Evolutionary conservation across 2,888 invertebrate species (phyloP).

Genomic region (Actias luna): DNA sequence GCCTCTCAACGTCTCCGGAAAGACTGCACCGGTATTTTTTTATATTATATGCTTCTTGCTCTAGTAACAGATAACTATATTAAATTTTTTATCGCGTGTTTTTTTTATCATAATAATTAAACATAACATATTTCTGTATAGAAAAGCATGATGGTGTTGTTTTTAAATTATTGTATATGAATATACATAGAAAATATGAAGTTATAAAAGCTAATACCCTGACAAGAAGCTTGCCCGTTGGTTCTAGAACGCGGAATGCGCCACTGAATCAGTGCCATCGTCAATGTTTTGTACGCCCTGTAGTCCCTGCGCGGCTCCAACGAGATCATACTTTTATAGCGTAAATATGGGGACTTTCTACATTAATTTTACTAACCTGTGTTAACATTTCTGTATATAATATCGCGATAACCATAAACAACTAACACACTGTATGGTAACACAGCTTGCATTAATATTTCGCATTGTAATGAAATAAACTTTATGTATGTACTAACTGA

Average conservation of each 20-base stretch:
- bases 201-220: conserved; percentile 35
- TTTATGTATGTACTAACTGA: neutral
- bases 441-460: neutral
- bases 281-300: conserved; percentile 77
- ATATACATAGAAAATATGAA: neutral
- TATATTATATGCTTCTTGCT: neutral
- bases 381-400: conserved; percentile 20
- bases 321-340: conserved; percentile 75
- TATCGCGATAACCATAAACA: conserved; percentile 22
- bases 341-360: conserved; percentile 68
- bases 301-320: conserved; percentile 61
- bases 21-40: conserved; percentile 84
- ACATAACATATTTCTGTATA: conserved; percentile 3
- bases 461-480: neutral
- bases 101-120: neutral
- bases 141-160: conserved; percentile 1
- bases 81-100: neutral
- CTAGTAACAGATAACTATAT: neutral
- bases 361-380: conserved; percentile 28
- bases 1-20: conserved; percentile 90
- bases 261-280: conserved; percentile 65
- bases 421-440: conserved; percentile 11
- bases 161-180: neutral
- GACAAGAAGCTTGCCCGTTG: conserved; percentile 49
- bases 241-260: conserved; percentile 63